A percentile compares a stretch with the other conserved stretches of the same genome.
Conservation (phyloP, 2,888 invertebrate species). For the Stenoptilia bipunctidactyla region DNA sequence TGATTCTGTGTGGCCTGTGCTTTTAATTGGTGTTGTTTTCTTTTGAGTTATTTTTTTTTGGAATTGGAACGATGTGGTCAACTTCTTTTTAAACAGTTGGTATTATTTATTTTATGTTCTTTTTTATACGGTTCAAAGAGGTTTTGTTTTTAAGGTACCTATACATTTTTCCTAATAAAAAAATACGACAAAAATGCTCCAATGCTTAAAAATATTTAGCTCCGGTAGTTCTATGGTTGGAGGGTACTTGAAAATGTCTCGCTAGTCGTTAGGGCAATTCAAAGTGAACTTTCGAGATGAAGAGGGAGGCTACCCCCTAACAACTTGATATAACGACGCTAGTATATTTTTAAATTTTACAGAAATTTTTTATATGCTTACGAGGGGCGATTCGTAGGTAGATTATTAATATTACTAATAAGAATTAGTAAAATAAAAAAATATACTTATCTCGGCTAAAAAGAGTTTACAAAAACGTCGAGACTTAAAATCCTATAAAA, state of each 20-base stretch:
- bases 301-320: no score
- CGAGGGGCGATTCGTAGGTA: no score
- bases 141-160: not conserved
- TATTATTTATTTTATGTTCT: not conserved
- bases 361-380: no score
- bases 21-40: constrained; percentile 10
- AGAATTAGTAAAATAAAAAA: no score
- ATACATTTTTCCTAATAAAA: not conserved
- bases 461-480: no score
- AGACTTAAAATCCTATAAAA: no score
- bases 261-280: not conserved
- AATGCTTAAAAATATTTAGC: not conserved
- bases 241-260: constrained; percentile 1
- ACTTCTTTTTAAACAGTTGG: not conserved
- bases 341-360: no score
- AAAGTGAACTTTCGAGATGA: no score
- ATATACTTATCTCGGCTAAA: no score
- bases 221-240: no score
- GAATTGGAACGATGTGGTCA: not conserved
- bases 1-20: constrained; percentile 9
- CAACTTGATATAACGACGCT: no score
- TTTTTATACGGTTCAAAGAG: not conserved
- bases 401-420: no score
- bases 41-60: constrained; percentile 14
- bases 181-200: not conserved